Evolutionary conservation across 2,797 vertebrate species (phyloP), one percentile per base, ranked within the genome.

Genomic region (Centropyge bicolor): DNA sequence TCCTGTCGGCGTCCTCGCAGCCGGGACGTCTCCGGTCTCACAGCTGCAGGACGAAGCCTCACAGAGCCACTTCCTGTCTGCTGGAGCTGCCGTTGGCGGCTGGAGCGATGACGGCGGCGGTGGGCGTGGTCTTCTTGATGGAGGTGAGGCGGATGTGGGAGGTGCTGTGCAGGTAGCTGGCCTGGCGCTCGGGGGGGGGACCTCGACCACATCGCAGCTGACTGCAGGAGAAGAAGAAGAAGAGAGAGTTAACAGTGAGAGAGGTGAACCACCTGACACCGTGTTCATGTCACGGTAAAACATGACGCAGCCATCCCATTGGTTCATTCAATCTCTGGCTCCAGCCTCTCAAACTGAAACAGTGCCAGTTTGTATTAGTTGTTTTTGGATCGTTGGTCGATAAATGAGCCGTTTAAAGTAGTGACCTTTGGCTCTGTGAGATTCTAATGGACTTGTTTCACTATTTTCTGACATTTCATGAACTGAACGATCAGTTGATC

Each of bases 71-170:
- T 84, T 97, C 97, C 82, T 95, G 96, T 82, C 95, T 96, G 80
- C 0, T 70, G 69, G 87, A 56, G 80, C 14, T 83, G 43, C 96
- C 96, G 14, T 97, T 97, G 71, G 95, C 81, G 0, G 92, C 77
- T 0, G 77, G 57, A 1, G 74, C 54, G 51, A 91, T 89, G 35
- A 95, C 94, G 64, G 94, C 72, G 0, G 88, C 52, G 2, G 83
- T 70, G 46, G 91, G 81, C 3, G 87, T 78, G 77, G 88, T 91
- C 90, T 97, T 97, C 94, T 97, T 98, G 92, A 98, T 91, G 78
- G 98, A 99, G 65, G 96, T 97, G 95, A 98, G 96, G 19, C 95
- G 95, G 82, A 98, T 93, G 72, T 96, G 97, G 19, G 97, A 97
- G 71, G 97, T 97, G 88, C 96, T 98, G 80, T 89, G 94, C 66